Conservation (phyloP, 2,113 vertebrate genomes). For the Hyla sarda region DNA sequence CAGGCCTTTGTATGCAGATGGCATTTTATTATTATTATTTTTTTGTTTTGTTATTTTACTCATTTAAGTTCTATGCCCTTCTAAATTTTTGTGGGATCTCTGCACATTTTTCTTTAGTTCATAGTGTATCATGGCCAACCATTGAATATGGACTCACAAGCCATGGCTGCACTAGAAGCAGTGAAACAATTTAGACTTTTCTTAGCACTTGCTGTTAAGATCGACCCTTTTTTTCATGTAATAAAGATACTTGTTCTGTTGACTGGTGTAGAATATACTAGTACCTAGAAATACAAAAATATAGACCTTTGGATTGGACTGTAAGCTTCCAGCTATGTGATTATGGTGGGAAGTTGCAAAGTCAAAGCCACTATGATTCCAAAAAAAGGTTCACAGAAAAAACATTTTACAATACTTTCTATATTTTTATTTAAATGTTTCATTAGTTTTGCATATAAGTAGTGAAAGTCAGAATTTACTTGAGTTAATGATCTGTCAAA, state of each 20-base stretch:
- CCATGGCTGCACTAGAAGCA: neutral
- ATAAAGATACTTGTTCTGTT: neutral
- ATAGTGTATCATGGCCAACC: neutral
- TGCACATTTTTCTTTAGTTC: neutral
- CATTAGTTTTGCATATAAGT: constrained; percentile 12
- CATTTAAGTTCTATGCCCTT: neutral
- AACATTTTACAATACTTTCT: neutral
- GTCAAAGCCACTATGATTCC: neutral
- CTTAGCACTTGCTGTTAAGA: neutral
- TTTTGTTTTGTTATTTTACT: neutral
- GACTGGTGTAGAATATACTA: neutral
- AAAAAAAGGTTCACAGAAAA: neutral
- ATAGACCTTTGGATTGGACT: neutral
- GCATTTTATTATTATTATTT: no score
- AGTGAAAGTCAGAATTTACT: neutral
- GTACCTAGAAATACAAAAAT: neutral
- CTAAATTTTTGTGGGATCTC: neutral
- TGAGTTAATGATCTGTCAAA: neutral
- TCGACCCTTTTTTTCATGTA: neutral
- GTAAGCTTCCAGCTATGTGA: neutral
- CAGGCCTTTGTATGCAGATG: neutral
- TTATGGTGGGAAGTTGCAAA: neutral
- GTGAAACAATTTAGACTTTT: neutral
- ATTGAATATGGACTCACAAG: neutral
- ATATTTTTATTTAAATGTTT: constrained; percentile 4